These are phyloP conservation scores for Campoletis raptor DNA, from an alignment of 2,888 invertebrate species.

Conservation along the genomic window DNA sequence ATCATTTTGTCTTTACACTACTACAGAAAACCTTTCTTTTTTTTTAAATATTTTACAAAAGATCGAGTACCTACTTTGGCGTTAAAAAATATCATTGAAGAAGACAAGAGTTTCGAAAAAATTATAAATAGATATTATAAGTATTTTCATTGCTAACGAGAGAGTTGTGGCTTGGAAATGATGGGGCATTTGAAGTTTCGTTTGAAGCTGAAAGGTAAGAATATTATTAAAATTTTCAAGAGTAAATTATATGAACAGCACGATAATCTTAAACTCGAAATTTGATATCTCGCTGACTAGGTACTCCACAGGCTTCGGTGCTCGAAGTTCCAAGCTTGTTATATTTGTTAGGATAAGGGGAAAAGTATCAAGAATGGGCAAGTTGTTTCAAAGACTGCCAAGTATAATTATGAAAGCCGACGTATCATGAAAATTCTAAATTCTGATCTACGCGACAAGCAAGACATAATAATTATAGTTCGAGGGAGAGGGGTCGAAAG, in stretches of 20 bases:
- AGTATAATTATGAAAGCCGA: constrained; percentile 42
- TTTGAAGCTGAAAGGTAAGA: background rate
- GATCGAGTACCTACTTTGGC: background rate
- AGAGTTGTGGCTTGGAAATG: background rate
- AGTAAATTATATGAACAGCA: background rate
- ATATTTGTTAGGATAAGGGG: constrained; percentile 8
- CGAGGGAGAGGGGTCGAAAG: constrained; percentile 38
- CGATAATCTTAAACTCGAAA: background rate
- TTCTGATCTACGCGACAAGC: constrained; percentile 66
- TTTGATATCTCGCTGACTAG: background rate
- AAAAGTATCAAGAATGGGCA: constrained; percentile 11
- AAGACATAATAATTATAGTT: constrained; percentile 74
- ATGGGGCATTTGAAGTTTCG: background rate
- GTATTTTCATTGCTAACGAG: background rate
- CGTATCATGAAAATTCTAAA: constrained; percentile 68
- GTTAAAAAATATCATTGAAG: background rate
- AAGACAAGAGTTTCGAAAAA: background rate
- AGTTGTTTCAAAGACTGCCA: background rate
- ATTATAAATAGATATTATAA: background rate
- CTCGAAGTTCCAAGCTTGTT: background rate
- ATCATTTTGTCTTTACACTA: background rate
- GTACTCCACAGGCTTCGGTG: background rate
- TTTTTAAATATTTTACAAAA: background rate
- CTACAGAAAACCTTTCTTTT: background rate
- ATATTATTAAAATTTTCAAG: background rate